These are phyloP conservation scores for Rhodeus uyekii DNA, from an alignment of 2,797 vertebrate genomes.

Conservation along the genomic window DNA sequence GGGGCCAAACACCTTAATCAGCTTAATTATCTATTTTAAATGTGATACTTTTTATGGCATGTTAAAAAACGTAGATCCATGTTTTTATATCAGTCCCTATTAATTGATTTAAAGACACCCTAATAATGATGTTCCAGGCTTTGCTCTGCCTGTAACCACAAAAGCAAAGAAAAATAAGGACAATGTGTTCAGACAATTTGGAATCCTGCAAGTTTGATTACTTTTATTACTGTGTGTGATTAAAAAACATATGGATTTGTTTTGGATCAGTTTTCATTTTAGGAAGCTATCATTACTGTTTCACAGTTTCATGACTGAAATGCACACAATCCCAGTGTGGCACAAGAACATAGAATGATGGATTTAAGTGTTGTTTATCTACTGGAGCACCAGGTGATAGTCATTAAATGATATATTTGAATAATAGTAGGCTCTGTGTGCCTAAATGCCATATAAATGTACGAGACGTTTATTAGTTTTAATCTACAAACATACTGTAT, in stretches of 20 bases:
- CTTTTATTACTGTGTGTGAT: not conserved
- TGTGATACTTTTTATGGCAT: not conserved
- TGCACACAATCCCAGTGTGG: not conserved
- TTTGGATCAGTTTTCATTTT: not conserved
- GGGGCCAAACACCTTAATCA: conserved; percentile 11
- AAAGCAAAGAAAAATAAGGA: not conserved
- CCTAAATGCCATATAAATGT: not conserved
- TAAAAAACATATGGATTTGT: not conserved
- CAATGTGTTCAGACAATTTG: not conserved
- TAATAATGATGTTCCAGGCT: not conserved
- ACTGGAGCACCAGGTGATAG: not conserved
- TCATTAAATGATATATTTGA: not conserved
- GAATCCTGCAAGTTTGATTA: not conserved
- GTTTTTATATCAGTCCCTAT: not conserved
- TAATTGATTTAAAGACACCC: not conserved
- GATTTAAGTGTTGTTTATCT: not conserved
- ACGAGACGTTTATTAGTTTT: not conserved
- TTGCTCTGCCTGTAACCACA: not conserved
- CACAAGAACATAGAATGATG: not conserved
- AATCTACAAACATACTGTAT: not conserved
- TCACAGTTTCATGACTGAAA: not conserved
- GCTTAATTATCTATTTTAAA: not conserved
- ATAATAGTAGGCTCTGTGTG: not conserved
- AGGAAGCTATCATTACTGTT: not conserved
- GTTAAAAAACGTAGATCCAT: conserved; percentile 2